Evolutionary conservation across 2,888 invertebrate species (phyloP).

Genomic region (Ochlodes sylvanus): DNA sequence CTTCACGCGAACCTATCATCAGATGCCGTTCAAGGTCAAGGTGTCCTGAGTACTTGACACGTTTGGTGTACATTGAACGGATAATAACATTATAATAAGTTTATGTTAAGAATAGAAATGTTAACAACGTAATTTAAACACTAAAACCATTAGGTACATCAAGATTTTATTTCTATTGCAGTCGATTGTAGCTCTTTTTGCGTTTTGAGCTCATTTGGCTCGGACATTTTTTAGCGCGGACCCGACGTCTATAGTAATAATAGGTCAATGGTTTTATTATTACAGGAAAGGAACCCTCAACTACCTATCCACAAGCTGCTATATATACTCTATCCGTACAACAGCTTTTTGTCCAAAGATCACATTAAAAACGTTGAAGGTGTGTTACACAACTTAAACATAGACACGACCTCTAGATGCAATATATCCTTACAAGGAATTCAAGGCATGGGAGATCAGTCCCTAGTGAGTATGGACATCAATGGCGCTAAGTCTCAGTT

Average conservation of each 20-base stretch:
- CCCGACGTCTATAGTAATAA: too few species aligned
- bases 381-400: constrained; percentile 87
- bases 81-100: neutral
- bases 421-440: constrained; percentile 55
- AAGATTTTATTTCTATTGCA: too few species aligned
- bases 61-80: neutral
- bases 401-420: constrained; percentile 62
- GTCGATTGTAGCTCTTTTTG: too few species aligned
- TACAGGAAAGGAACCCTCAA: constrained; percentile 89
- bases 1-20: constrained; percentile 49
- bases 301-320: constrained; percentile 89
- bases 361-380: constrained; percentile 89
- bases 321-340: constrained; percentile 93
- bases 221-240: too few species aligned
- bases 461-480: constrained; percentile 71
- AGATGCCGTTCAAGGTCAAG: constrained; percentile 43
- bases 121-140: too few species aligned
- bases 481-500: constrained; percentile 71
- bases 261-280: too few species aligned
- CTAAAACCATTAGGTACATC: too few species aligned
- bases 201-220: too few species aligned
- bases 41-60: neutral
- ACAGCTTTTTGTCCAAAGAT: constrained; percentile 91
- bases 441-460: constrained; percentile 62
- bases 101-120: neutral